A percentile compares a stretch with the other conserved stretches of the same genome.
Conservation (phyloP, 2,113 vertebrate species). For the Centrocercus urophasianus region DNA sequence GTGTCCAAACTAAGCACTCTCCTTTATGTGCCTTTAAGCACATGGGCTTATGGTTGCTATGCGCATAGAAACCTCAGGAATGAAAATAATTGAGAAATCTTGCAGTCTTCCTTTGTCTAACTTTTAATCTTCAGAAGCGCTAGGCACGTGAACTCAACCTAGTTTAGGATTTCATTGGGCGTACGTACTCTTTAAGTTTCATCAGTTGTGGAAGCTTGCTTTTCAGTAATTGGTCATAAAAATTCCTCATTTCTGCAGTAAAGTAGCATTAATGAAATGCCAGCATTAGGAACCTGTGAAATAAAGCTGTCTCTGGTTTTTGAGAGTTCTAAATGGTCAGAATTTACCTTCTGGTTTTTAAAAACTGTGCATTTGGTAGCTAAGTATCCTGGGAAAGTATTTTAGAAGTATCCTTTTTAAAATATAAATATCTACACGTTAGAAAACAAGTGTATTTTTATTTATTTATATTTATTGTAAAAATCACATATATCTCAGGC, state of each 20-base stretch:
- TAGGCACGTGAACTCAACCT: neutral
- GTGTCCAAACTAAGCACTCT: neutral
- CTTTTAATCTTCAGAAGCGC: neutral
- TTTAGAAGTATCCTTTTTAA: neutral
- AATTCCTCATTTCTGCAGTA: rapidly evolving
- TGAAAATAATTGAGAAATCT: neutral
- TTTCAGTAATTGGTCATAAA: neutral
- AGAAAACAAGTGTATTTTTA: neutral
- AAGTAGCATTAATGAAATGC: neutral
- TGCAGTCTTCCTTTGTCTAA: neutral
- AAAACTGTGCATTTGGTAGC: neutral
- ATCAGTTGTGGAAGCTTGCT: neutral
- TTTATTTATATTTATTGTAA: neutral
- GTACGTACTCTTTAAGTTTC: neutral
- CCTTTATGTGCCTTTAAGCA: neutral
- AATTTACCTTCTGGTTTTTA: neutral
- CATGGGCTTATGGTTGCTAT: neutral
- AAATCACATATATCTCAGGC: neutral
- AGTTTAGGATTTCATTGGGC: neutral
- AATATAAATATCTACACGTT: neutral
- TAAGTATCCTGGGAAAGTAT: neutral
- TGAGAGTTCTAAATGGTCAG: too few species aligned
- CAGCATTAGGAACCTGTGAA: neutral
- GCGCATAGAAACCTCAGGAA: neutral
- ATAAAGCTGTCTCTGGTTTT: neutral